A percentile compares a stretch with the other conserved stretches of the same genome.
Conservation (phyloP, 1,140 invertebrate species). For the Gyrodactylus bullatarudis region DNA sequence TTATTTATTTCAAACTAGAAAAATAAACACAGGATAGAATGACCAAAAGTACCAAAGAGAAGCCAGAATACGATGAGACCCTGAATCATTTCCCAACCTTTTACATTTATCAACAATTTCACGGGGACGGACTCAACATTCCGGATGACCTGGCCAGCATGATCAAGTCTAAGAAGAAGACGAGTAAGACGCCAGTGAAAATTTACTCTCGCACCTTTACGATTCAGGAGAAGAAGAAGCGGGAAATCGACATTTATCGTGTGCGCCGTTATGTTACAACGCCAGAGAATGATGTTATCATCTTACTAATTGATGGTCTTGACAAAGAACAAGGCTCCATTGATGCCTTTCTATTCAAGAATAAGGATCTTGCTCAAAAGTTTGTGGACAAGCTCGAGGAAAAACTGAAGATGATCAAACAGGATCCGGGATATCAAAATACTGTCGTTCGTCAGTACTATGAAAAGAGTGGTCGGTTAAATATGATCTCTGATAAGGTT, state of each 20-base stretch:
- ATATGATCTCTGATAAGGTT: neutral
- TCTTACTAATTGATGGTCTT: neutral
- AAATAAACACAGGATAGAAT: too few species aligned
- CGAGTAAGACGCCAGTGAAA: neutral
- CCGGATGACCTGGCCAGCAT: neutral
- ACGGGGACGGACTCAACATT: neutral
- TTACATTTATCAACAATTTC: neutral
- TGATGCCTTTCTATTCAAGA: neutral
- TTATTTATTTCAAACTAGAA: too few species aligned
- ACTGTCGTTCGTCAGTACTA: neutral
- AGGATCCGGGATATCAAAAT: too few species aligned
- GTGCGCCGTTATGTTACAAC: neutral
- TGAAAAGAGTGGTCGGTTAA: neutral
- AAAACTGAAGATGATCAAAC: too few species aligned
- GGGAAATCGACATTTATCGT: neutral
- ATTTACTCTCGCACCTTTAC: neutral
- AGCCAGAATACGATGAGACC: neutral
- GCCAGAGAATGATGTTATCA: neutral
- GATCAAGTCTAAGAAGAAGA: neutral
- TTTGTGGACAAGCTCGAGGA: neutral
- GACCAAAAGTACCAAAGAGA: too few species aligned
- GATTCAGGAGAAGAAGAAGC: neutral
- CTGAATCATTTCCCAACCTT: neutral
- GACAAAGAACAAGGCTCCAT: neutral
- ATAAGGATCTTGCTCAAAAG: neutral